Evolutionary conservation across 2,113 vertebrate species (phyloP).

Genomic region (Catharus minimus): DNA sequence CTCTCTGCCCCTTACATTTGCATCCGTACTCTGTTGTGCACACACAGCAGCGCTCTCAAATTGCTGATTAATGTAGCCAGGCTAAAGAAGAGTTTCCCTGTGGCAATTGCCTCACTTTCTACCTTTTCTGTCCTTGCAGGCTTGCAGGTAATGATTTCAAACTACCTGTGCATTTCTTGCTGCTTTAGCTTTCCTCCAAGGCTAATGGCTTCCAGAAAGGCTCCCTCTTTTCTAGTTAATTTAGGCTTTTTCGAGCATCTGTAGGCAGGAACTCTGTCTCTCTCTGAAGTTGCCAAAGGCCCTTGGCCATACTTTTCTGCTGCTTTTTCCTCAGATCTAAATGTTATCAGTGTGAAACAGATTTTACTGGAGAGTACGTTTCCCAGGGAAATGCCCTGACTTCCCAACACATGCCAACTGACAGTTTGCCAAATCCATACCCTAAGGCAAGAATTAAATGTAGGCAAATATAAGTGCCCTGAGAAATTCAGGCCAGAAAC

Average conservation of each 20-base stretch:
- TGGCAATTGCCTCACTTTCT: neutral
- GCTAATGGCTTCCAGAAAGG: neutral
- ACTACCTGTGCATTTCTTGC: neutral
- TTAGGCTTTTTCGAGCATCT: neutral
- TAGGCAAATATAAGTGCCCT: neutral
- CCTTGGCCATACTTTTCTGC: slow-evolving; percentile 20
- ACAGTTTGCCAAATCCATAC: slow-evolving; percentile 23
- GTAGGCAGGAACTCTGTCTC: neutral
- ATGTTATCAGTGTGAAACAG: slow-evolving; percentile 50
- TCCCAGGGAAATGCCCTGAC: slow-evolving; percentile 12
- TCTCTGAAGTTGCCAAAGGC: slow-evolving; percentile 15
- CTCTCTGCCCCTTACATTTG: neutral
- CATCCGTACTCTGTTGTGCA: neutral
- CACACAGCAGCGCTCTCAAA: neutral
- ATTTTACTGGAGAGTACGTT: slow-evolving; percentile 32
- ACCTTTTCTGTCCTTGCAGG: neutral
- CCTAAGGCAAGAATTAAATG: slow-evolving; percentile 34
- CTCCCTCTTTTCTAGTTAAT: neutral
- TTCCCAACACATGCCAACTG: slow-evolving; percentile 28
- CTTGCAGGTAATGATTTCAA: neutral
- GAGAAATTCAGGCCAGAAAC: slow-evolving; percentile 8
- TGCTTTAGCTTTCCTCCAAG: neutral
- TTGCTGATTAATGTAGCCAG: neutral
- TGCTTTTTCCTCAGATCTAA: slow-evolving; percentile 24
- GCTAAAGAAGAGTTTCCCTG: neutral